Conservation (phyloP, 2,113 vertebrate species). For the Otolemur garnettii region DNA sequence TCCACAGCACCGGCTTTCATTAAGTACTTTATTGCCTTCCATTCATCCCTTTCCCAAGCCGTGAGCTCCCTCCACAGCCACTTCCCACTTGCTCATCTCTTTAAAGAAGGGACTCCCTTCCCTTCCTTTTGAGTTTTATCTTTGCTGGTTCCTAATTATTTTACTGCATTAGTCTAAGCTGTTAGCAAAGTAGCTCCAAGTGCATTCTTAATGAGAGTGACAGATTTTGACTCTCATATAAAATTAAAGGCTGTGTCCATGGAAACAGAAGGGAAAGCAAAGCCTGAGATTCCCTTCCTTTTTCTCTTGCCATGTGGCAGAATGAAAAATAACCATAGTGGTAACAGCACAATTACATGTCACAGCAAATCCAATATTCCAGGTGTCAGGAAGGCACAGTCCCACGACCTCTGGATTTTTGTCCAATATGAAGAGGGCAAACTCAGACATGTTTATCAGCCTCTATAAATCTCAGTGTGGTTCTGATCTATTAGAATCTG, state of each 20-base stretch:
- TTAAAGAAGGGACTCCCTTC: conserved; percentile 73
- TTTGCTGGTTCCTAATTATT: conserved; percentile 81
- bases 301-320: conserved; percentile 63
- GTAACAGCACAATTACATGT: conserved; percentile 82
- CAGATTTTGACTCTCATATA: conserved; percentile 84
- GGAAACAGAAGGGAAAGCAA: conserved; percentile 88
- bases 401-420: conserved; percentile 51
- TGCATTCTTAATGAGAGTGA: conserved; percentile 86
- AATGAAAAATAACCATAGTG: conserved; percentile 78
- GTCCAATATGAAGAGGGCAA: conserved; percentile 56
- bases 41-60: conserved; percentile 19
- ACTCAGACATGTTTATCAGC: not conserved
- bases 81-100: conserved; percentile 71
- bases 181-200: conserved; percentile 81
- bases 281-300: conserved; percentile 82
- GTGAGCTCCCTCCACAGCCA: not conserved
- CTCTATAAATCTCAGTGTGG: not conserved
- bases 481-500: not conserved
- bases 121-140: conserved; percentile 71
- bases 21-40: conserved; percentile 71
- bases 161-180: conserved; percentile 82
- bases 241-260: conserved; percentile 89
- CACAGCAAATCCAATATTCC: conserved; percentile 73
- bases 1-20: conserved; percentile 29
- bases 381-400: conserved; percentile 74